Percentiles rank a stretch among this genome's conserved stretches.
These are phyloP conservation scores for Limenitis camilla DNA, from an alignment of 2,888 invertebrate species.

Conservation along the genomic window DNA sequence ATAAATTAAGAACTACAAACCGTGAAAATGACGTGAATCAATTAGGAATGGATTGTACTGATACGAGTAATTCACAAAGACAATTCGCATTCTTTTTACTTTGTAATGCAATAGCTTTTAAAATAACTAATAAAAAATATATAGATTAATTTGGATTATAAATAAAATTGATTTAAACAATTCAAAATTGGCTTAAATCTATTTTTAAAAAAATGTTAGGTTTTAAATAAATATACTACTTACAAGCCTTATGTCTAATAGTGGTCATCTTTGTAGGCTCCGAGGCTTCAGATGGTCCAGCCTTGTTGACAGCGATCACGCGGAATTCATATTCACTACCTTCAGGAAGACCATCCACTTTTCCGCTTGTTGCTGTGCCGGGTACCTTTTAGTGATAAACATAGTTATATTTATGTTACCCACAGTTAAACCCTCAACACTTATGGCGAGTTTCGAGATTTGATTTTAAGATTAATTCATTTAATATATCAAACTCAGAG, in stretches of 20 bases:
- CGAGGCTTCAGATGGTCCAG: slow-evolving; percentile 91
- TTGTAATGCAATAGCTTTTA: too few species aligned
- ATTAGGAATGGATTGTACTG: too few species aligned
- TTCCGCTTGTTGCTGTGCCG: slow-evolving; percentile 81
- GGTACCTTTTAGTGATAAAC: slow-evolving; percentile 66
- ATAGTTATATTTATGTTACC: too few species aligned
- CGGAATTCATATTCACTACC: slow-evolving; percentile 94
- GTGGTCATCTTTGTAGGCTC: slow-evolving; percentile 92
- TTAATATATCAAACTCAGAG: background rate
- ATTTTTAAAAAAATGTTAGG: background rate
- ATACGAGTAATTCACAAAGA: too few species aligned
- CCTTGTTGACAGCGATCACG: slow-evolving; percentile 93
- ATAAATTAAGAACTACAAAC: too few species aligned
- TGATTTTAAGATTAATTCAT: too few species aligned
- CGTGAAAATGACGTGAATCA: too few species aligned
- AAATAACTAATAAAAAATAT: background rate
- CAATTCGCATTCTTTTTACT: too few species aligned
- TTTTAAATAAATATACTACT: slow-evolving; percentile 50
- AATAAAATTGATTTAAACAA: background rate
- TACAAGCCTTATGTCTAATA: slow-evolving; percentile 90
- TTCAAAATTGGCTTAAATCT: too few species aligned
- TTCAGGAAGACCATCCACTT: slow-evolving; percentile 90
- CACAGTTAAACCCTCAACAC: too few species aligned
- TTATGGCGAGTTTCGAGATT: too few species aligned
- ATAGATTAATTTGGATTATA: background rate